Percentiles rank a stretch among this genome's conserved stretches.
Evolutionary conservation across 64 coral and sea anemone genomes (phyloP).

Genomic region (Cladopsammia gracilis): DNA sequence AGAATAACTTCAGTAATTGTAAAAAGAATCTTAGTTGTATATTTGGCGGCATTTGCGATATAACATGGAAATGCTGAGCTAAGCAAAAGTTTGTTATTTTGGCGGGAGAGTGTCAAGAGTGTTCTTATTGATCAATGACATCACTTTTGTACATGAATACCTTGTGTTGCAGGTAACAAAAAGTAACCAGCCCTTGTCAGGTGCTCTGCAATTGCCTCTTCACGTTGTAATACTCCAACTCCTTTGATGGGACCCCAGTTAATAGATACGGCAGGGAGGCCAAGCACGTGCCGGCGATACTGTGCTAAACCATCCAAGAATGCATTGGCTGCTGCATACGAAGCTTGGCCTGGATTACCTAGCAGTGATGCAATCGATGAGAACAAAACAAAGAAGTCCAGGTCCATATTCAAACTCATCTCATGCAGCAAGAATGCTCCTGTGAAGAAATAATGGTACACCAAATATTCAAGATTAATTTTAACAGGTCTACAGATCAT

Average conservation of each 20-base stretch:
- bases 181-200: constrained; percentile 68
- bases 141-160: constrained; percentile 26
- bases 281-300: constrained; percentile 67
- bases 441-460: not conserved
- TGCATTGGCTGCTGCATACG: constrained; percentile 83
- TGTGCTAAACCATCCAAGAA: constrained; percentile 75
- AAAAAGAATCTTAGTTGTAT: too few relatives aligned
- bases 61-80: too few relatives aligned
- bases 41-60: too few relatives aligned
- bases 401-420: constrained; percentile 85
- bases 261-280: constrained; percentile 67
- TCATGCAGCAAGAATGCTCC: constrained; percentile 72
- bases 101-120: too few relatives aligned
- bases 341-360: constrained; percentile 72
- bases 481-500: too few relatives aligned
- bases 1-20: too few relatives aligned
- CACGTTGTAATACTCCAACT: constrained; percentile 67
- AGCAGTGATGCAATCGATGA: constrained; percentile 83
- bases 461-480: too few relatives aligned
- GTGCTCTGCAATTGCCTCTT: constrained; percentile 51
- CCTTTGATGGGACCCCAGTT: constrained; percentile 89
- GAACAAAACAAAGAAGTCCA: constrained; percentile 88
- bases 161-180: constrained; percentile 63
- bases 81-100: too few relatives aligned
- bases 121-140: too few relatives aligned